Evolutionary conservation across 2,113 vertebrate species (phyloP).

Genomic region (Salvator merianae): DNA sequence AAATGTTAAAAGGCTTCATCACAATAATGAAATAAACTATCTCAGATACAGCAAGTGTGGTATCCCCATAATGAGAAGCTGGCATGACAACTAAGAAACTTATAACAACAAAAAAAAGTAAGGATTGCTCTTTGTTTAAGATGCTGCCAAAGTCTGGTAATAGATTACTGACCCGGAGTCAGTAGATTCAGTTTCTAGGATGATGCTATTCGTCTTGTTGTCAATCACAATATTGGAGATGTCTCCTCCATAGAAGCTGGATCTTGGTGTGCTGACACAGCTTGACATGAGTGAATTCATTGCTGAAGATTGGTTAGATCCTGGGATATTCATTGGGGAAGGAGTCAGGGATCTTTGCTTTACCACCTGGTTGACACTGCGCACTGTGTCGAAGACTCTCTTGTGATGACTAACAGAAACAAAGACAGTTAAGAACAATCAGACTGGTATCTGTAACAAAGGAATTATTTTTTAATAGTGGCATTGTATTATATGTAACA

Average conservation of each 20-base stretch:
- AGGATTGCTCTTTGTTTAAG: not conserved
- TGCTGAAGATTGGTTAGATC: constrained; percentile 95
- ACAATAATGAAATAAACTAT: not conserved
- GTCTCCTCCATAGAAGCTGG: constrained; percentile 89
- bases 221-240: constrained; percentile 83
- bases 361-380: constrained; percentile 91
- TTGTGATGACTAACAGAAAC: constrained; percentile 86
- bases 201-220: constrained; percentile 90
- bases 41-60: not conserved
- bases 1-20: not conserved
- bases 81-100: not conserved
- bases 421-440: constrained; percentile 26
- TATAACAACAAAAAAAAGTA: not conserved
- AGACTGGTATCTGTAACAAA: constrained; percentile 17
- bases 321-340: constrained; percentile 96
- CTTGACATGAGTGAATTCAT: constrained; percentile 91
- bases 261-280: constrained; percentile 89
- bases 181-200: constrained; percentile 80
- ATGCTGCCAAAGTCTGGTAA: not conserved
- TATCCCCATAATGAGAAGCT: not conserved
- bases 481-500: not conserved
- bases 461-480: not conserved
- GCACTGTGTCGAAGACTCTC: constrained; percentile 93
- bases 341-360: constrained; percentile 89
- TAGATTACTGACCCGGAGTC: constrained; percentile 80